These are phyloP conservation scores for Pseudochaenichthys georgianus DNA, from an alignment of 2,797 vertebrate species.

Conservation along the genomic window DNA sequence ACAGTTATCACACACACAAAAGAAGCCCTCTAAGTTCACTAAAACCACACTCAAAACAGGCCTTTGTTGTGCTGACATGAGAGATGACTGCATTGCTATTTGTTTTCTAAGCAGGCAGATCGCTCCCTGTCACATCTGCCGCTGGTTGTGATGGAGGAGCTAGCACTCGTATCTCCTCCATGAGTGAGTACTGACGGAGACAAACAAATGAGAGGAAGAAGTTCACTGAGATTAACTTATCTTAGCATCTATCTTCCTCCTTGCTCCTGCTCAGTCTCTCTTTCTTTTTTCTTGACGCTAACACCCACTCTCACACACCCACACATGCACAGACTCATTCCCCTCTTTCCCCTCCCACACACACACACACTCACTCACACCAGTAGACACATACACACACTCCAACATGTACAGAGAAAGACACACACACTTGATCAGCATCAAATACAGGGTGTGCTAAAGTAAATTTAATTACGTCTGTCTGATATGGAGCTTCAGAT, in stretches of 20 bases:
- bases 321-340: conserved; percentile 70
- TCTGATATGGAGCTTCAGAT: conserved; percentile 85
- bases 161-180: conserved; percentile 59
- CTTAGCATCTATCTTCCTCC: conserved; percentile 77
- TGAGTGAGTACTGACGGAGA: conserved; percentile 76
- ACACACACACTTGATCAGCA: conserved; percentile 79
- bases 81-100: conserved; percentile 84
- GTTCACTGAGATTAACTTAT: conserved; percentile 82
- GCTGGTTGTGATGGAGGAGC: conserved; percentile 77
- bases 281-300: conserved; percentile 68
- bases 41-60: conserved; percentile 82
- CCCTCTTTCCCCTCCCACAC: conserved; percentile 64
- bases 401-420: conserved; percentile 47
- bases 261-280: conserved; percentile 65
- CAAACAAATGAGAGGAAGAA: conserved; percentile 81
- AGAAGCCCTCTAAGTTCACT: conserved; percentile 83
- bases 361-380: conserved; percentile 20
- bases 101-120: conserved; percentile 83
- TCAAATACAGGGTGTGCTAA: conserved; percentile 85
- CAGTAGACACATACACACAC: conserved; percentile 35
- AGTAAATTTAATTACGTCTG: conserved; percentile 89
- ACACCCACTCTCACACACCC: conserved; percentile 77
- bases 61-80: conserved; percentile 85
- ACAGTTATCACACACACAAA: conserved; percentile 77
- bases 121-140: conserved; percentile 77